phyloP scores from a whole-genome alignment of 2,113 vertebrate species.

The Microcebus lehilahytsara region DNA sequence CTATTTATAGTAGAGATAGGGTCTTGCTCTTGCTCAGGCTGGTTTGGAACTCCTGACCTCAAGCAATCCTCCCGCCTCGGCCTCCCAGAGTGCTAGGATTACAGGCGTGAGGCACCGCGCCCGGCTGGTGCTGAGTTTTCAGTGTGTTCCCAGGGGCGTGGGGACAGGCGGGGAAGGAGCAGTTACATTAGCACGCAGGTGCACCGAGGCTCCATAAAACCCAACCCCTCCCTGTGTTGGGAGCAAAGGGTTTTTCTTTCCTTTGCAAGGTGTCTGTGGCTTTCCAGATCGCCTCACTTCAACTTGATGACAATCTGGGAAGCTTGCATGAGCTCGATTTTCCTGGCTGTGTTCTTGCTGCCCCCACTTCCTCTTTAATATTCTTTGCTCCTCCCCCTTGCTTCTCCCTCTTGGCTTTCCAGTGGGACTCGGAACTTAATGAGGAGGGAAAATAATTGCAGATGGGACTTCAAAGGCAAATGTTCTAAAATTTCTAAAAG shows the following conservation, averaged over 20 bases:
- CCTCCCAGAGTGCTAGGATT: too few relatives aligned
- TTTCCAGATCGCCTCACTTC: neutral
- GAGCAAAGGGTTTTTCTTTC: neutral
- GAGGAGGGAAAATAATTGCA: neutral
- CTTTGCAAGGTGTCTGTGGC: neutral
- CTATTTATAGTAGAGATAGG: too few relatives aligned
- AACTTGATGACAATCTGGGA: neutral
- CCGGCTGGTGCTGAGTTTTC: neutral
- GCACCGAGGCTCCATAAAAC: neutral
- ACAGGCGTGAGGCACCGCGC: too few relatives aligned
- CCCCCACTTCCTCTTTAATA: neutral
- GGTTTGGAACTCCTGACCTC: too few relatives aligned
- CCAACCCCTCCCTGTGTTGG: neutral
- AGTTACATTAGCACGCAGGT: neutral
- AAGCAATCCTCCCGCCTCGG: too few relatives aligned
- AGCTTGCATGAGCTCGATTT: fast-evolving
- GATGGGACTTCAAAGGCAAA: neutral
- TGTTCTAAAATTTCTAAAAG: neutral
- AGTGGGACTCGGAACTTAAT: neutral
- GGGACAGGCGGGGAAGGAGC: neutral
- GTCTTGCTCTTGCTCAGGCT: too few relatives aligned
- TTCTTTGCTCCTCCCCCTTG: neutral
- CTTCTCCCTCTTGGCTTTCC: neutral
- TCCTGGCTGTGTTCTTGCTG: neutral
- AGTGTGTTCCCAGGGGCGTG: fast-evolving